A percentile compares a stretch with the other conserved stretches of the same genome.
Evolutionary conservation across 2,113 vertebrate genomes (phyloP).

Genomic region (Rana temporaria): DNA sequence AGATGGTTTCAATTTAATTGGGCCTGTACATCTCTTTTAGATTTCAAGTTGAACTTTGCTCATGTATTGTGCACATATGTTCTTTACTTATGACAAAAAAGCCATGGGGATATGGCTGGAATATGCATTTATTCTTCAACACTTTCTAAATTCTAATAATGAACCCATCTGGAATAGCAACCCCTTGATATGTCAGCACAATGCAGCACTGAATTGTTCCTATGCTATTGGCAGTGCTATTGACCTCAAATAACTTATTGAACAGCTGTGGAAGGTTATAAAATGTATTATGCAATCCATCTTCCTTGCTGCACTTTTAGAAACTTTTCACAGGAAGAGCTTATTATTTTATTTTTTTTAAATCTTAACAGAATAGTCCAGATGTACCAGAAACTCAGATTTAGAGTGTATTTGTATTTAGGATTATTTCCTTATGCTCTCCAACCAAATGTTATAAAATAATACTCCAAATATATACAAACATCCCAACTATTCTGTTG

Average conservation of each 20-base stretch:
- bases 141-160: constrained; percentile 58
- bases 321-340: constrained; percentile 19
- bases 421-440: not conserved
- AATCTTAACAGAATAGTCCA: constrained; percentile 5
- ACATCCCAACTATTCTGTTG: no score
- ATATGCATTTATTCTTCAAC: constrained; percentile 54
- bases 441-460: not conserved
- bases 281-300: constrained; percentile 46
- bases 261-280: constrained; percentile 51
- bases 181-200: constrained; percentile 50
- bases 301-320: constrained; percentile 28
- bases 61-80: constrained; percentile 51
- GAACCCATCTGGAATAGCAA: constrained; percentile 51
- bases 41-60: constrained; percentile 47
- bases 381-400: not conserved
- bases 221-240: constrained; percentile 46
- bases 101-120: constrained; percentile 51
- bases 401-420: constrained; percentile 1
- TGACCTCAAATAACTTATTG: constrained; percentile 56
- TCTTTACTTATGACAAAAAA: constrained; percentile 43
- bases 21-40: constrained; percentile 36
- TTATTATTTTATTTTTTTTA: constrained; percentile 20
- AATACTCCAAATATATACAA: not conserved
- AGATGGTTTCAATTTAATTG: constrained; percentile 54
- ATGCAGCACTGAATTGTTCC: constrained; percentile 50